Percentiles rank a stretch among this genome's conserved stretches.
Conservation (phyloP, 2,113 vertebrate species). For the Crotalus viridis region DNA sequence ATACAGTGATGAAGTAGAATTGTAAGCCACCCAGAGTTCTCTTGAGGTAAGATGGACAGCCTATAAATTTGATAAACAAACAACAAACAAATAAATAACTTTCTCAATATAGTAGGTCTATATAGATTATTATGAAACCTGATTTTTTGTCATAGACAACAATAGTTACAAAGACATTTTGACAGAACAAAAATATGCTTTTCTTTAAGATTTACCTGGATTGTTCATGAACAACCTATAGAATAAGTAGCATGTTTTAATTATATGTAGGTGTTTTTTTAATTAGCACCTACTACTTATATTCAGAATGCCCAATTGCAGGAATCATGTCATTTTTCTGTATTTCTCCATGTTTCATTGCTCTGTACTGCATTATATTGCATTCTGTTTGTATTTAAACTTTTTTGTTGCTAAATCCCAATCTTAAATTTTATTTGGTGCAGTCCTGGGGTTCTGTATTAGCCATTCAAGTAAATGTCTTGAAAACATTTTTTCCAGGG, state of each 20-base stretch:
- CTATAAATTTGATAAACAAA: neutral
- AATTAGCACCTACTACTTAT: neutral
- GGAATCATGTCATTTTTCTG: neutral
- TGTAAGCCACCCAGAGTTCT: neutral
- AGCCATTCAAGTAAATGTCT: neutral
- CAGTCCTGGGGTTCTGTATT: neutral
- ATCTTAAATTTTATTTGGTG: neutral
- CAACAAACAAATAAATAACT: too few relatives aligned
- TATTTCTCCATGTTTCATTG: neutral
- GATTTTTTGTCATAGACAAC: neutral
- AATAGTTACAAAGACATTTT: neutral
- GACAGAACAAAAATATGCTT: neutral
- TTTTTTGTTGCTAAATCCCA: neutral
- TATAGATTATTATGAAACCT: neutral
- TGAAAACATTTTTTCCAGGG: neutral
- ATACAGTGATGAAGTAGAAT: neutral
- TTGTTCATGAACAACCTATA: neutral
- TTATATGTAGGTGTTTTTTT: neutral
- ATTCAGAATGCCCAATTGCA: neutral
- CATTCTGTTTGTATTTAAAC: neutral
- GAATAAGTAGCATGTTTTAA: neutral
- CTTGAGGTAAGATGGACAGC: neutral
- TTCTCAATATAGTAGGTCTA: neutral
- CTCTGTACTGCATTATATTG: neutral
- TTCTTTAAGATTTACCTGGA: neutral